Percentiles rank a stretch among this genome's conserved stretches.
Conservation (phyloP, 2,797 vertebrate species). For the Pangasius djambal region DNA sequence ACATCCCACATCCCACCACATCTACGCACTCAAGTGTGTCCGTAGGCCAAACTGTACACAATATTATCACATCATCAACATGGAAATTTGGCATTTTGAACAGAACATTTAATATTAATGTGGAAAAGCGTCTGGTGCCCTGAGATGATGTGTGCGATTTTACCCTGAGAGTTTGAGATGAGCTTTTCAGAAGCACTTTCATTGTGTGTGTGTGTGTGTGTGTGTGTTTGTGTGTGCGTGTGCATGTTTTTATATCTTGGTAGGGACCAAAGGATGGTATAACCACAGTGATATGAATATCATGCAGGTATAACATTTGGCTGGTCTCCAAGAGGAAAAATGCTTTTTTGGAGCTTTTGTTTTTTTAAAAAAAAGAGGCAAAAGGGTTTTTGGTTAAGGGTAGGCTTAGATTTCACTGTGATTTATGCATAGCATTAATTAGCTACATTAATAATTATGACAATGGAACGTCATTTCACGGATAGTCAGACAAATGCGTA, state of each 20-base stretch:
- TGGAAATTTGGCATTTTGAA: background rate
- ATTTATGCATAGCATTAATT: background rate
- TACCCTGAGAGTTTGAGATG: background rate
- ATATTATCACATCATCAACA: background rate
- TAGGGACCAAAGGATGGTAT: background rate
- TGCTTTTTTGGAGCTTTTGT: background rate
- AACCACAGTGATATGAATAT: background rate
- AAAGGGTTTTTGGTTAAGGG: background rate
- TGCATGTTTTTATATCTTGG: background rate
- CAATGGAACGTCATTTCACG: background rate
- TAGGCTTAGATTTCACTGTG: background rate
- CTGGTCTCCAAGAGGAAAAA: background rate
- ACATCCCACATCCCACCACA: background rate
- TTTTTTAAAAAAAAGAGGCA: background rate
- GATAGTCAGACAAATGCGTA: background rate
- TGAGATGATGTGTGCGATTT: background rate
- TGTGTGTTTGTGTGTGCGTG: background rate
- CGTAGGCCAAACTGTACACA: background rate
- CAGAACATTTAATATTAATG: slow-evolving; percentile 5
- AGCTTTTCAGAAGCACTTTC: background rate
- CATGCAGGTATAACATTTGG: background rate
- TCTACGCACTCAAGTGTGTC: background rate
- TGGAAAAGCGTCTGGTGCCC: background rate
- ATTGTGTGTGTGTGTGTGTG: background rate
- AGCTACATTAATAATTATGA: background rate